Conservation (phyloP, 2,113 vertebrate genomes). For the Regulus satrapa region DNA sequence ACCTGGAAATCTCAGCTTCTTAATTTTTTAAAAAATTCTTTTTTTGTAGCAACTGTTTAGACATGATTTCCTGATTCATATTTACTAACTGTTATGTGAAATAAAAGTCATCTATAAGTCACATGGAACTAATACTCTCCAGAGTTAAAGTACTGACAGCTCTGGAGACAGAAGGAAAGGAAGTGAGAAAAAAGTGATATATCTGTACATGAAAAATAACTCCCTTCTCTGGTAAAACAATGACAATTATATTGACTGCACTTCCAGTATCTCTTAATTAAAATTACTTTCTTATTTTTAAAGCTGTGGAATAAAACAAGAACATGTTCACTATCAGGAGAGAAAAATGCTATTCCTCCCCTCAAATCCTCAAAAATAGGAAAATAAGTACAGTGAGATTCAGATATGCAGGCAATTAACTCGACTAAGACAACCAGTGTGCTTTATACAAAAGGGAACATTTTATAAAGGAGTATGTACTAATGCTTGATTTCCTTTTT, state of each 20-base stretch:
- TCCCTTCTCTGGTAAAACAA: neutral
- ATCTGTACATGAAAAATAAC: neutral
- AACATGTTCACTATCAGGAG: neutral
- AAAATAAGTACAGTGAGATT: neutral
- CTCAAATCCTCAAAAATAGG: neutral
- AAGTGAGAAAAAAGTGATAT: neutral
- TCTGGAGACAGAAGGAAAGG: neutral
- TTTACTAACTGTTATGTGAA: neutral
- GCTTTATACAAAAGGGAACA: neutral
- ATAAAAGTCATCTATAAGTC: neutral
- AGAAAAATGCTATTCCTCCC: neutral
- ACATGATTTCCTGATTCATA: neutral
- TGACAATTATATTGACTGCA: neutral
- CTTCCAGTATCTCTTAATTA: neutral
- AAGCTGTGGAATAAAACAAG: neutral
- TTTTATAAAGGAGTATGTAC: neutral
- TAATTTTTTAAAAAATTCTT: neutral
- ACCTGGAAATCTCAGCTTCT: neutral
- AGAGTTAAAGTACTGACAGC: neutral
- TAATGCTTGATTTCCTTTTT: neutral
- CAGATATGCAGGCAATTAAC: neutral
- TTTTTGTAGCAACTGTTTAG: neutral
- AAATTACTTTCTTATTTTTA: neutral
- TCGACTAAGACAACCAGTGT: neutral
- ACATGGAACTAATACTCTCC: neutral